Evolutionary conservation across 2,888 invertebrate species (phyloP).

Genomic region (Apotomis betuletana): DNA sequence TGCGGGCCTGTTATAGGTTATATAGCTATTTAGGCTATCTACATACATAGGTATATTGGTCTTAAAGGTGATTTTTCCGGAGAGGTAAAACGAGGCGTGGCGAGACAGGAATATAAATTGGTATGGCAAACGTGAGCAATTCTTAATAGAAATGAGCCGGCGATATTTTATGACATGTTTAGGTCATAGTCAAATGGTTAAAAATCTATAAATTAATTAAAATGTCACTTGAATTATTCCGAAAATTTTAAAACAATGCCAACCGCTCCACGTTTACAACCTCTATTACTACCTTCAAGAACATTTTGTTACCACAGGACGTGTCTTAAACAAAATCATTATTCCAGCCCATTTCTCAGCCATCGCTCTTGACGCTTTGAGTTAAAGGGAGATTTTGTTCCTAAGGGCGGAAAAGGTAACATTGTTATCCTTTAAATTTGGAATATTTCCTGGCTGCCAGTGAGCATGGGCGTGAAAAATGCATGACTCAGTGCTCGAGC

Average conservation of each 20-base stretch:
- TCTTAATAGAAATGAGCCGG: no score
- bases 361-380: neutral
- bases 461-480: constrained; percentile 68
- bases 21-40: no score
- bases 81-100: no score
- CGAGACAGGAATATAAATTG: no score
- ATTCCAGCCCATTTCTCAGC: neutral
- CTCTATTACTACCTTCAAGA: constrained; percentile 25
- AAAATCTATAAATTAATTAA: neutral
- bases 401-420: neutral
- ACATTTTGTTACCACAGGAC: constrained; percentile 37
- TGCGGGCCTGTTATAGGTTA: no score
- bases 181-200: neutral
- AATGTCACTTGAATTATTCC: neutral
- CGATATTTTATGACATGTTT: neutral
- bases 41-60: no score
- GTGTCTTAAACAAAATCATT: neutral
- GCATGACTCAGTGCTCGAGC: constrained; percentile 61
- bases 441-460: constrained; percentile 51
- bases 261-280: constrained; percentile 24
- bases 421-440: constrained; percentile 56
- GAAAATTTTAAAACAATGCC: constrained; percentile 18
- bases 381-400: constrained; percentile 18
- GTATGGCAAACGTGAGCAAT: no score
- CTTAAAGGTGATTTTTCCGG: no score